Evolutionary conservation across 2,113 vertebrate genomes (phyloP).

Genomic region (Mastomys natalensis): DNA sequence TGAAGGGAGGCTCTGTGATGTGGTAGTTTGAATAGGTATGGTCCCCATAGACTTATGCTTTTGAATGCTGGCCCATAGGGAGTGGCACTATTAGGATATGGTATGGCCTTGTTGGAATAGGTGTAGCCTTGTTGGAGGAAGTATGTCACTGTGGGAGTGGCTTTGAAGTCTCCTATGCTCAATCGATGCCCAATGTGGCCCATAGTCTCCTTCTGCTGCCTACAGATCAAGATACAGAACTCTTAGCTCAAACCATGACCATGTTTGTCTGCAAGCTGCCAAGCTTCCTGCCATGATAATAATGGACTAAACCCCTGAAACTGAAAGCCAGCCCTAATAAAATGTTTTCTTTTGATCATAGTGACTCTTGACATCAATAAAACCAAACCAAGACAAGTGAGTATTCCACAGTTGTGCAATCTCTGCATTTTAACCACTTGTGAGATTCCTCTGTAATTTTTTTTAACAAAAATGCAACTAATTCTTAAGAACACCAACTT

Average conservation of each 20-base stretch:
- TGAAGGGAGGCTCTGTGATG: neutral
- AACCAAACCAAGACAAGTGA: neutral
- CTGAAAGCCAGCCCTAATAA: neutral
- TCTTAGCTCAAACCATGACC: neutral
- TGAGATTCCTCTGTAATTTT: neutral
- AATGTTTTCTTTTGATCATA: neutral
- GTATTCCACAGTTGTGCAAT: neutral
- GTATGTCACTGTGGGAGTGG: neutral
- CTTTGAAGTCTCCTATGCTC: neutral
- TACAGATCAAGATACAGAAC: neutral
- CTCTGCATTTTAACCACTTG: neutral
- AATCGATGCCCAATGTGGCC: neutral
- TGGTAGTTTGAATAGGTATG: neutral
- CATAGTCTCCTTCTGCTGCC: neutral
- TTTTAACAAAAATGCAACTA: constrained; percentile 39
- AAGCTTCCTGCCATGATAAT: neutral
- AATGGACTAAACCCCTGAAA: neutral
- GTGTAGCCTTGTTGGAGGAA: neutral
- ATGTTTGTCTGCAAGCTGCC: neutral
- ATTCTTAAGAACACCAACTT: neutral
- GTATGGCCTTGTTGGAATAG: neutral
- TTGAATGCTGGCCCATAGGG: neutral
- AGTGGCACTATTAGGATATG: neutral
- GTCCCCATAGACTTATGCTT: neutral
- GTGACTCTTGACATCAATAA: neutral